Percentiles rank a stretch among this genome's conserved stretches.
phyloP scores from a whole-genome alignment of 2,888 invertebrate species.

The Dasypogon diadema region DNA sequence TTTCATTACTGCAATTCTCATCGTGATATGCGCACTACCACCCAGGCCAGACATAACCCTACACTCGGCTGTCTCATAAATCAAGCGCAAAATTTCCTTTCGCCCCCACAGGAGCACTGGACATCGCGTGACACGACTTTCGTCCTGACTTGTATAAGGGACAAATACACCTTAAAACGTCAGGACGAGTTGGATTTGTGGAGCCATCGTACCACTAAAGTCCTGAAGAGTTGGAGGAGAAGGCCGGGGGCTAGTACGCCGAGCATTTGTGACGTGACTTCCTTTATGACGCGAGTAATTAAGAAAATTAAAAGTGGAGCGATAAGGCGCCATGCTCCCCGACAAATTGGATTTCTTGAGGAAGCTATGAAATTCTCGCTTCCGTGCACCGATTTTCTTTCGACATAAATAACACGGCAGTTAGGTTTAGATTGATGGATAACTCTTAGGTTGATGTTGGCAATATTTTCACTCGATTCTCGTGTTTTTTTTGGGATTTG shows the following conservation, averaged over 20 bases:
- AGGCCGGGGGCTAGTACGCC: background rate
- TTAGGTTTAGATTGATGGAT: conserved; percentile 52
- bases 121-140: conserved; percentile 53
- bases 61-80: conserved; percentile 36
- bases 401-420: conserved; percentile 51
- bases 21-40: conserved; percentile 19
- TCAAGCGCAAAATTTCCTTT: conserved; percentile 52
- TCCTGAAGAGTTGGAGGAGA: background rate
- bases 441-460: conserved; percentile 41
- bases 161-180: background rate
- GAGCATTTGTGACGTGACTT: conserved; percentile 52
- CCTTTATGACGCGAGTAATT: conserved; percentile 53
- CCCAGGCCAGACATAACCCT: conserved; percentile 32
- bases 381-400: conserved; percentile 53
- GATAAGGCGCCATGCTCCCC: conserved; percentile 53
- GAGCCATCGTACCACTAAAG: conserved; percentile 13
- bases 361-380: conserved; percentile 53
- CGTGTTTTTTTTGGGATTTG: background rate
- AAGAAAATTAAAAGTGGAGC: conserved; percentile 54
- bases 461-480: background rate
- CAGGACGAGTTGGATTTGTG: conserved; percentile 14
- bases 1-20: conserved; percentile 31
- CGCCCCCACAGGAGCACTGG: conserved; percentile 39
- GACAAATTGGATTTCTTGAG: conserved; percentile 53
- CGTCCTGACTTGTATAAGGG: conserved; percentile 1